A percentile compares a stretch with the other conserved stretches of the same genome.
phyloP scores from a whole-genome alignment of 2,888 invertebrate species.

The Norana najaformis region DNA sequence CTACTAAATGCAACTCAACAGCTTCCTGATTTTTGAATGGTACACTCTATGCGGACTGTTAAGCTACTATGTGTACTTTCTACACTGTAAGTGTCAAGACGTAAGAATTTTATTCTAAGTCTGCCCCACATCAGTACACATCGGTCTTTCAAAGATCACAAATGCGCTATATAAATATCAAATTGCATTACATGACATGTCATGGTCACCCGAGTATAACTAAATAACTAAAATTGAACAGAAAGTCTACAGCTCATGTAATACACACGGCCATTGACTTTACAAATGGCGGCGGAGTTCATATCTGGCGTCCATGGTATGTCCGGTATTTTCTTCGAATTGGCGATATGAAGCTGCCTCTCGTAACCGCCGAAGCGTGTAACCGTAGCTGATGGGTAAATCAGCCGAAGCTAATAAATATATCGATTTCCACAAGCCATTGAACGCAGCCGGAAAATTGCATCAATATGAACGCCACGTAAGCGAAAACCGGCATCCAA shows the following conservation, averaged over 20 bases:
- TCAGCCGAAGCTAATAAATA: background rate
- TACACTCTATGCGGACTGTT: no score
- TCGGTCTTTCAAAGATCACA: no score
- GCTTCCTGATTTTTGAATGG: no score
- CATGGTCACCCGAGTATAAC: no score
- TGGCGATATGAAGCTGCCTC: background rate
- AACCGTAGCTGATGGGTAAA: background rate
- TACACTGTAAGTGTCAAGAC: no score
- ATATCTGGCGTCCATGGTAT: background rate
- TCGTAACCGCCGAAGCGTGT: background rate
- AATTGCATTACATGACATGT: no score
- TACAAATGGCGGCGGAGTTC: background rate
- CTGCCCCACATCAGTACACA: no score
- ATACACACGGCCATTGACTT: background rate
- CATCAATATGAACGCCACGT: background rate
- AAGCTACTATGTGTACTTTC: no score
- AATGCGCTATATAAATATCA: no score
- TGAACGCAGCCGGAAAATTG: slow-evolving; percentile 3
- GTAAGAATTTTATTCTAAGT: no score
- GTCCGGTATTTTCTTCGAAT: background rate
- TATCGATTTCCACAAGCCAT: slow-evolving; percentile 1
- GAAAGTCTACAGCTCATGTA: background rate
- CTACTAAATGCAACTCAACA: no score
- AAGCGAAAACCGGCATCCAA: background rate
- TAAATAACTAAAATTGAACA: background rate